Evolutionary conservation across 1,140 invertebrate genomes (phyloP).

Genomic region (Drosophila bipectinata): DNA sequence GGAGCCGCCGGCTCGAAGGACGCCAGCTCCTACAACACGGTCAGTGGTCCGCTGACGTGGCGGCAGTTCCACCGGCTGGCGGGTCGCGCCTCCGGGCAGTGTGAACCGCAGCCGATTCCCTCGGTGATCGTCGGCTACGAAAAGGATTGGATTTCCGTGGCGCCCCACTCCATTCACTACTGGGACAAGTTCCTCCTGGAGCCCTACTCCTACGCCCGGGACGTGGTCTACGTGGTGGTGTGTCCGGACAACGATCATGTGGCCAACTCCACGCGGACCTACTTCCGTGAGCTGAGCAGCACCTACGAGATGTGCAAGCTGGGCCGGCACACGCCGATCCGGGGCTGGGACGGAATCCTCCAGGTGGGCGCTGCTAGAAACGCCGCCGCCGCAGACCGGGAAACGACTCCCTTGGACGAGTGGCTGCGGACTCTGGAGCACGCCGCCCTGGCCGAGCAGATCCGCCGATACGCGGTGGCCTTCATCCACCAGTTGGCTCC

Average conservation of each 20-base stretch:
- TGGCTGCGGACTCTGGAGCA: slow-evolving; percentile 95
- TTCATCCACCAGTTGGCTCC: slow-evolving; percentile 91
- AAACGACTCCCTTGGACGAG: slow-evolving; percentile 88
- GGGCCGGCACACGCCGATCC: slow-evolving; percentile 94
- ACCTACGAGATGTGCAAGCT: slow-evolving; percentile 96
- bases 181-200: slow-evolving; percentile 98
- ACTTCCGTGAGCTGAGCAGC: slow-evolving; percentile 96
- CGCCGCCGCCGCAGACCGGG: background rate
- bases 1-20: slow-evolving; percentile 87
- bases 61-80: slow-evolving; percentile 97
- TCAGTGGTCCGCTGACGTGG: slow-evolving; percentile 97
- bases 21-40: slow-evolving; percentile 89
- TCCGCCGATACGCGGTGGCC: slow-evolving; percentile 94
- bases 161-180: slow-evolving; percentile 95
- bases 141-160: slow-evolving; percentile 96
- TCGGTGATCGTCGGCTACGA: slow-evolving; percentile 96
- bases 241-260: slow-evolving; percentile 96
- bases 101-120: slow-evolving; percentile 98
- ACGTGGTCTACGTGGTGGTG: slow-evolving; percentile 97
- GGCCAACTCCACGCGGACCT: slow-evolving; percentile 90
- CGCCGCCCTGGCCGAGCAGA: slow-evolving; percentile 90
- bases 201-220: slow-evolving; percentile 95
- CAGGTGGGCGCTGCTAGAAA: slow-evolving; percentile 87
- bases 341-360: slow-evolving; percentile 95
- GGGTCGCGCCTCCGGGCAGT: slow-evolving; percentile 96